phyloP scores from a whole-genome alignment of 1,140 invertebrate species.

The Asbolus verrucosus region DNA sequence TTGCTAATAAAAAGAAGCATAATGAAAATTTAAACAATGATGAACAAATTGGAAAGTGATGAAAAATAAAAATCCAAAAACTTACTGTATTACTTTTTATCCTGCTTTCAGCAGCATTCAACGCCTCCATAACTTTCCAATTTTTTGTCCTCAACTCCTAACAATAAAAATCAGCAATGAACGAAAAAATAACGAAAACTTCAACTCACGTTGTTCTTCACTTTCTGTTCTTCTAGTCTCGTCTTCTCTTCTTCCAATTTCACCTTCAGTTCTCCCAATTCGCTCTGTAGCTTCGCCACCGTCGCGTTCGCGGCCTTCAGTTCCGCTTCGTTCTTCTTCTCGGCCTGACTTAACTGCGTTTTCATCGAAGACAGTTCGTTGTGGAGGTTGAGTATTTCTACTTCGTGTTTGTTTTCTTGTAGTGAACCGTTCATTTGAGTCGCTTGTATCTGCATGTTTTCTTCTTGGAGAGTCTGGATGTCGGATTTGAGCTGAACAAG shows the following conservation, averaged over 20 bases:
- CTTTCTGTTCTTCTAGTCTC: slow-evolving; percentile 72
- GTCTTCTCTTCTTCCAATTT: slow-evolving; percentile 65
- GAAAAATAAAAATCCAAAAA: slow-evolving; percentile 27
- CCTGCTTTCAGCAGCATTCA: slow-evolving; percentile 72
- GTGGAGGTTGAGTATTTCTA: slow-evolving; percentile 59
- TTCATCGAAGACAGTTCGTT: slow-evolving; percentile 58
- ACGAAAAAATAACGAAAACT: no score
- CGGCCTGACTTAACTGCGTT: slow-evolving; percentile 58
- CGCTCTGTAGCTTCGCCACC: slow-evolving; percentile 65
- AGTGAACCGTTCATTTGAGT: slow-evolving; percentile 53
- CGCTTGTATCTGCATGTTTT: slow-evolving; percentile 50
- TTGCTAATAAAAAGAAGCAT: slow-evolving; percentile 61
- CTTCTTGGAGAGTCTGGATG: slow-evolving; percentile 54
- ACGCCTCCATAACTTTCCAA: slow-evolving; percentile 89
- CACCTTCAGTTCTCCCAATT: slow-evolving; percentile 75
- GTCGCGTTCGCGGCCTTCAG: slow-evolving; percentile 48
- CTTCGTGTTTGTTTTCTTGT: slow-evolving; percentile 59
- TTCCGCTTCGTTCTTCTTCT: slow-evolving; percentile 62
- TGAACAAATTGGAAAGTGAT: slow-evolving; percentile 59
- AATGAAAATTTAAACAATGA: slow-evolving; percentile 11
- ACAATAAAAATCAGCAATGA: no score
- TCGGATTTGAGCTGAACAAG: slow-evolving; percentile 56
- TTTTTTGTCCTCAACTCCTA: slow-evolving; percentile 87
- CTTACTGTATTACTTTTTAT: slow-evolving; percentile 46
- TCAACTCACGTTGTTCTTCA: slow-evolving; percentile 85